Base-by-base conservation (phyloP, 2,797 vertebrate species). In the Siniperca scherzeri region DNA sequence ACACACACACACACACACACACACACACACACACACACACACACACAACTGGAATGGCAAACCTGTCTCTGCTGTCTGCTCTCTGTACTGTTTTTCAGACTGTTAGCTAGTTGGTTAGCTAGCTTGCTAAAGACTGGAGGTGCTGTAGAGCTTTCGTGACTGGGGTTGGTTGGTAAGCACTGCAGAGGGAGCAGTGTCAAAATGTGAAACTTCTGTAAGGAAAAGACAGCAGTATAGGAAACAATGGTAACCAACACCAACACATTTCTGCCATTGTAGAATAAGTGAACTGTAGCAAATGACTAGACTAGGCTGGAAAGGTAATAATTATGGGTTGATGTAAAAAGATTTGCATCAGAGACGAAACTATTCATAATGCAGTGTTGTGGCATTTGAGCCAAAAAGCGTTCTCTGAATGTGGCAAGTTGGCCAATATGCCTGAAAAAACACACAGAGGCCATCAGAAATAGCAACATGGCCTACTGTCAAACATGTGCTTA, bases 261-360 rank as follows among this genome's bases (percentile, higher is more conserved):
- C 52, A 75, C 56, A 72, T 72, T 16, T 56, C 33, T 46, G 13
- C 75, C 14, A 30, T 19, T 38, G 19, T n/a, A 65, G 55, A 40
- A 19, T 50, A 27, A 46, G 11, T 70, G 70, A 71, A 46, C 56
- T 57, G 61, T 46, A 40, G 64, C 42, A 70, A 60, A 81, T 78
- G 13, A 71, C 53, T 67, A n/a, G 11, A 30, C 9, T 48, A 30
- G 57, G 21, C 21, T 57, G 42, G 12, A 68, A 76, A 68, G 27
- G 44, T 80, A 55, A 77, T 77, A 30, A 53, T 57, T 42, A 55
- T 76, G 46, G 40, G 52, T 40, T 75, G 3, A 71, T 70, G 57
- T 30, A 40, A 70, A 62, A 68, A 70, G 27, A 69, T 77, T 56
- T 27, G 21, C 50, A 71, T 74, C 33, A 53, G 21, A 68, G n/a